Evolutionary conservation across 2,888 invertebrate species (phyloP), one percentile per base, ranked within the genome.

Genomic region (Congeria kusceri): DNA sequence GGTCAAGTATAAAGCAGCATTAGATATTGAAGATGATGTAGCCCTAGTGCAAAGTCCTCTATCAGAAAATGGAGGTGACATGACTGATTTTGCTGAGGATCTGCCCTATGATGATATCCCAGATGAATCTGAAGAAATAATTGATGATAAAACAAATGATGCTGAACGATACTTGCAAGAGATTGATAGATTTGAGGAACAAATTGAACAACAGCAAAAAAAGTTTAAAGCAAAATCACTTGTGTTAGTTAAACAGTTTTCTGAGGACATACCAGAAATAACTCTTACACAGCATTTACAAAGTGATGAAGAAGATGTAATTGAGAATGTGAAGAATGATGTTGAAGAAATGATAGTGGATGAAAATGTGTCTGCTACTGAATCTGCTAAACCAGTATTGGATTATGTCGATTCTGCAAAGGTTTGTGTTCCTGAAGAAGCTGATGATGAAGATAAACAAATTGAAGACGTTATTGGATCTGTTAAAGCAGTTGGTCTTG

Each of bases 261-360:
- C 91, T 70, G 90, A 91, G 66, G 93, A 93, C 70, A 95, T 95
- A 75, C 95, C 95, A n/a, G 95, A 95, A 87, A 95, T 95, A 72
- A 95, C 95, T 86, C 94, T 95, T 23, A 95, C 95, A 7, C 95
- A 95, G 94, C 95, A 95, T 87, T 94, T 95, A 93, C 89, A 91
- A 57, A 86, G 88, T 56, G 89, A 91, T 75, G 89, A 85, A 58
- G 87, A 86, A 47, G 79, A 77, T 15, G 72, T 76, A 23, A 39
- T 32, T 20, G 58, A 73, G 13, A 39, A 53, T n/a, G 39, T 68
- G 63, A 69, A 72, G 69, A 66, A 56, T 47, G 70, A 57, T n/a
- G 59, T 47, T 23, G 62, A 64, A 59, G 61, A 77, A 72, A 49
- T 62, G 29, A 18, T 39, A 15, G 46, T 27, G 27, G 13, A 61